Conservation (phyloP, 2,113 vertebrate genomes). For the Diphyllodes magnificus region DNA sequence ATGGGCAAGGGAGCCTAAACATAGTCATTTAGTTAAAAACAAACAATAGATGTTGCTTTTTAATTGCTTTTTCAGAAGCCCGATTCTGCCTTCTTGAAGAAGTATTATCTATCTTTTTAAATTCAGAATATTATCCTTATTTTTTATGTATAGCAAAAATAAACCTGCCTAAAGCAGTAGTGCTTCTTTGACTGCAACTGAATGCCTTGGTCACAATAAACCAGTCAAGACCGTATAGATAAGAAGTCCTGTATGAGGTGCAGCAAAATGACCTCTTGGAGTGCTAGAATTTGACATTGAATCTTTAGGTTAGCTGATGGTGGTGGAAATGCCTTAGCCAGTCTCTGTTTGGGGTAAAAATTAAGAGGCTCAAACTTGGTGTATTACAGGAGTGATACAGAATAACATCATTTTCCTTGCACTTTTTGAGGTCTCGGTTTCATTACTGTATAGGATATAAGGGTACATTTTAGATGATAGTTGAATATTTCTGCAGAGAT, state of each 20-base stretch:
- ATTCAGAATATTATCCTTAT: background rate
- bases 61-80: conserved; percentile 22
- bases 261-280: background rate
- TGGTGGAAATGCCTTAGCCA: background rate
- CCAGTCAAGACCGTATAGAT: background rate
- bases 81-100: background rate
- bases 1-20: background rate
- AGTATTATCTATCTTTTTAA: background rate
- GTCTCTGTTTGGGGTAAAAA: background rate
- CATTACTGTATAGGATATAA: background rate
- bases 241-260: background rate
- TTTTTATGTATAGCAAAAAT: background rate
- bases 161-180: background rate
- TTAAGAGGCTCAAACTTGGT: background rate
- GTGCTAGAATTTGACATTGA: background rate
- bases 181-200: background rate
- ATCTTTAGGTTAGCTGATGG: background rate
- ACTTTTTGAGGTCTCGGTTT: background rate
- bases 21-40: background rate
- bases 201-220: background rate
- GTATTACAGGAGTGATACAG: background rate
- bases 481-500: background rate
- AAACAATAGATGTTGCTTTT: conserved; percentile 26
- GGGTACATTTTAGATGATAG: background rate
- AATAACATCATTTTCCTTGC: background rate